Evolutionary conservation across 2,797 vertebrate genomes (phyloP).

Genomic region (Pristis pectinata): DNA sequence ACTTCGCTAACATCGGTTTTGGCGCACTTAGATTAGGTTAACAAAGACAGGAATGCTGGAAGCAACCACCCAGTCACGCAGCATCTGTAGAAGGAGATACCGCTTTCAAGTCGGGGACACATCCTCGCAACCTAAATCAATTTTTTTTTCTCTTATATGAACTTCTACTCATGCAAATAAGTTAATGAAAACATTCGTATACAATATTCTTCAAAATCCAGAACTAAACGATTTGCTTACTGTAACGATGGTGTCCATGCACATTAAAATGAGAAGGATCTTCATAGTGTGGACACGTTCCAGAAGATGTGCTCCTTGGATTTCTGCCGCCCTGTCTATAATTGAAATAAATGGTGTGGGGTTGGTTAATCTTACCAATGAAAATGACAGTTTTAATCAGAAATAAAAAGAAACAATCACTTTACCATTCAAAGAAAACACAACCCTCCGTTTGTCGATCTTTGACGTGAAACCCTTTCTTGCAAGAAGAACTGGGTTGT

Average conservation of each 20-base stretch:
- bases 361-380: background rate
- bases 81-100: no score
- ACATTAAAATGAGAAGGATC: conserved; percentile 18
- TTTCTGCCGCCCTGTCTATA: background rate
- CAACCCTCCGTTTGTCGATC: background rate
- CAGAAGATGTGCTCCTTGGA: background rate
- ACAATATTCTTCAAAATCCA: background rate
- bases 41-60: no score
- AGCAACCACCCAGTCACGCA: no score
- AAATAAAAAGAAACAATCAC: background rate
- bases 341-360: background rate
- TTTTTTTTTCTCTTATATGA: background rate
- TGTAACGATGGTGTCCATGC: background rate
- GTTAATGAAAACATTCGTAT: background rate
- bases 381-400: background rate
- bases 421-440: background rate
- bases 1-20: background rate
- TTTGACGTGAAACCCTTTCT: no score
- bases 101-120: no score
- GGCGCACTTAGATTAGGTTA: background rate
- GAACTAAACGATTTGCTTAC: conserved; percentile 27
- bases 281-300: background rate
- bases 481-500: no score
- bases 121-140: no score
- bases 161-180: background rate